A percentile compares a stretch with the other conserved stretches of the same genome.
phyloP scores from a whole-genome alignment of 2,888 invertebrate genomes.

The Diarsia mendica region DNA sequence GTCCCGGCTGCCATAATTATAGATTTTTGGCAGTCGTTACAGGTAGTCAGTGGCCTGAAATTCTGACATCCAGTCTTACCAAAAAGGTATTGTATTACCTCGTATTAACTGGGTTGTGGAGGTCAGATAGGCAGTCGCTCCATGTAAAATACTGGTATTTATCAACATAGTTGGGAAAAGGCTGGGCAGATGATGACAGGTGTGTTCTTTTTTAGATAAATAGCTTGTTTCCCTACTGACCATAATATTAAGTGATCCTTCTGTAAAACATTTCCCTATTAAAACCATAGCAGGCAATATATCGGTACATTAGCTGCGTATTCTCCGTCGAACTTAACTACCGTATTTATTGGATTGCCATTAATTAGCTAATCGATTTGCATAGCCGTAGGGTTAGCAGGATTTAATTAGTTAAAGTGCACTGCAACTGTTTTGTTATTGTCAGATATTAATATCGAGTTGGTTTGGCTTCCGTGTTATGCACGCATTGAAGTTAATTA shows the following conservation, averaged over 20 bases:
- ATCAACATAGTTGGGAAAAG: no score
- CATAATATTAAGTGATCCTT: slow-evolving; percentile 21
- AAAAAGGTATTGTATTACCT: no score
- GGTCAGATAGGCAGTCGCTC: no score
- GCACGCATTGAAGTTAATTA: background rate
- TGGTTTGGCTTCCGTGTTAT: slow-evolving; percentile 1
- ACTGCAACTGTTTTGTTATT: slow-evolving; percentile 27
- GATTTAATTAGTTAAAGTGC: slow-evolving; percentile 39
- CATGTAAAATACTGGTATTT: no score
- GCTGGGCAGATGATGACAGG: no score
- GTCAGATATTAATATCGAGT: background rate
- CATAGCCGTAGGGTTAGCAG: slow-evolving; percentile 46
- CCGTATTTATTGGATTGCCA: slow-evolving; percentile 61
- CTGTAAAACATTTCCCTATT: slow-evolving; percentile 3
- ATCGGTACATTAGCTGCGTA: slow-evolving; percentile 57
- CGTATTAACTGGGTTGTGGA: no score
- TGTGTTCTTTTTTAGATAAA: no score
- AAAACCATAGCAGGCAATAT: slow-evolving; percentile 45
- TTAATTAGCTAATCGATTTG: slow-evolving; percentile 59
- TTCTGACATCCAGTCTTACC: no score
- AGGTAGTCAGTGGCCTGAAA: no score
- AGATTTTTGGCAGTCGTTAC: no score
- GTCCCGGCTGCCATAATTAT: no score
- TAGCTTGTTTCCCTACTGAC: no score
- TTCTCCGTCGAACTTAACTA: slow-evolving; percentile 52